Evolutionary conservation across 2,888 invertebrate genomes (phyloP).

Genomic region (Horisme vitalbata): DNA sequence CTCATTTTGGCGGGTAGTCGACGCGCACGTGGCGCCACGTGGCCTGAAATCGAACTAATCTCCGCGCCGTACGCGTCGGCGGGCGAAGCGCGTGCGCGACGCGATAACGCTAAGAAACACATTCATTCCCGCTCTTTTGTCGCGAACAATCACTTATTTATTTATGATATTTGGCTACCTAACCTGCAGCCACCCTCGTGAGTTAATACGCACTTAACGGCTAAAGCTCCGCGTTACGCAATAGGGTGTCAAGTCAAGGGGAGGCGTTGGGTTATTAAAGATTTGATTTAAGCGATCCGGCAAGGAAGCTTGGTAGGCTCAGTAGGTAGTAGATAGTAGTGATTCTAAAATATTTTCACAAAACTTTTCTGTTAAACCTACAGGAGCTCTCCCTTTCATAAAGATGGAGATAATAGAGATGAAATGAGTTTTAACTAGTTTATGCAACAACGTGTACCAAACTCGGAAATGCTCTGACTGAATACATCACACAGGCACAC

Average conservation of each 20-base stretch:
- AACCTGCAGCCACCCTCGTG: slow-evolving; percentile 73
- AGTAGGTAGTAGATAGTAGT: no score
- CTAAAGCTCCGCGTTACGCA: slow-evolving; percentile 42
- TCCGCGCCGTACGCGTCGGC: slow-evolving; percentile 73
- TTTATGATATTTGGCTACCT: slow-evolving; percentile 77
- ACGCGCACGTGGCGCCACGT: slow-evolving; percentile 78
- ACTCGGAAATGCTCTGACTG: no score
- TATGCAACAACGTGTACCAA: no score
- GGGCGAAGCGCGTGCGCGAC: slow-evolving; percentile 70
- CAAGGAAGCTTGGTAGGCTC: no score
- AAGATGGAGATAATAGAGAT: no score
- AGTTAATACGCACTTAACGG: slow-evolving; percentile 61
- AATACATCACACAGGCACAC: no score
- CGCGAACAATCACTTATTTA: slow-evolving; percentile 80
- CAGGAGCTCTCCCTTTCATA: no score
- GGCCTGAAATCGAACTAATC: slow-evolving; percentile 79
- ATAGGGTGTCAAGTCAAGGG: slow-evolving; percentile 36
- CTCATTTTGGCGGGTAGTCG: slow-evolving; percentile 75
- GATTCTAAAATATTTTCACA: no score
- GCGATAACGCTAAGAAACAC: slow-evolving; percentile 79
- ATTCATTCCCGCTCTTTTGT: slow-evolving; percentile 81
- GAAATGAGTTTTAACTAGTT: no score
- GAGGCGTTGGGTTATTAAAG: slow-evolving; percentile 31
- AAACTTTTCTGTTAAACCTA: no score
- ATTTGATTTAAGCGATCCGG: slow-evolving; percentile 26